Percentiles rank a stretch among this genome's conserved stretches.
Conservation (phyloP, 2,797 vertebrate species). For the Paedocypris micromegethes region DNA sequence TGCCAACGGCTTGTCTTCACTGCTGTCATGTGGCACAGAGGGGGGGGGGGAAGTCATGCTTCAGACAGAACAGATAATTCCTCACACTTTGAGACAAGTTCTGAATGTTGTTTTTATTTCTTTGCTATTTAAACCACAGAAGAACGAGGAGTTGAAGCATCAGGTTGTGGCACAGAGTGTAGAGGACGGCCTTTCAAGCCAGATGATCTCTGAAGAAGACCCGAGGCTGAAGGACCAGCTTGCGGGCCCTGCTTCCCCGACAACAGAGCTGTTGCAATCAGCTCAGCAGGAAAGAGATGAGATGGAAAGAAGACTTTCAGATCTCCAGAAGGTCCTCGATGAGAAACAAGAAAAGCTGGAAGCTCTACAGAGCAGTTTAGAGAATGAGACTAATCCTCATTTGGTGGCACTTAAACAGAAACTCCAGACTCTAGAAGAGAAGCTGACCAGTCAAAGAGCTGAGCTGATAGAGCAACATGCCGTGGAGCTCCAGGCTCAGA, state of each 20-base stretch:
- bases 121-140: constrained; percentile 53
- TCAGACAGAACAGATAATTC: neutral
- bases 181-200: constrained; percentile 41
- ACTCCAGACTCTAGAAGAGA: constrained; percentile 61
- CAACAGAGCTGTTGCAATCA: constrained; percentile 57
- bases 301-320: constrained; percentile 58
- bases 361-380: constrained; percentile 66
- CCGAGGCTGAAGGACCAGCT: constrained; percentile 49
- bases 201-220: constrained; percentile 53
- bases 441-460: constrained; percentile 66
- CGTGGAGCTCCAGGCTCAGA: constrained; percentile 57
- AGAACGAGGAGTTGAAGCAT: constrained; percentile 48
- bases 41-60: constrained; percentile 1
- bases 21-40: constrained; percentile 1
- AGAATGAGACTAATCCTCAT: constrained; percentile 56
- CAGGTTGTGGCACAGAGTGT: constrained; percentile 53
- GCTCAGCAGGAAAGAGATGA: constrained; percentile 58
- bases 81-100: neutral
- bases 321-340: constrained; percentile 60
- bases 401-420: constrained; percentile 55
- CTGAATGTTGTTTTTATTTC: neutral
- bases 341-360: constrained; percentile 67
- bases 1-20: neutral
- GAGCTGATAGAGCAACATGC: constrained; percentile 62
- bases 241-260: constrained; percentile 37